These are phyloP conservation scores for Buphagus erythrorhynchus DNA, from an alignment of 2,797 vertebrate genomes.

Conservation along the genomic window DNA sequence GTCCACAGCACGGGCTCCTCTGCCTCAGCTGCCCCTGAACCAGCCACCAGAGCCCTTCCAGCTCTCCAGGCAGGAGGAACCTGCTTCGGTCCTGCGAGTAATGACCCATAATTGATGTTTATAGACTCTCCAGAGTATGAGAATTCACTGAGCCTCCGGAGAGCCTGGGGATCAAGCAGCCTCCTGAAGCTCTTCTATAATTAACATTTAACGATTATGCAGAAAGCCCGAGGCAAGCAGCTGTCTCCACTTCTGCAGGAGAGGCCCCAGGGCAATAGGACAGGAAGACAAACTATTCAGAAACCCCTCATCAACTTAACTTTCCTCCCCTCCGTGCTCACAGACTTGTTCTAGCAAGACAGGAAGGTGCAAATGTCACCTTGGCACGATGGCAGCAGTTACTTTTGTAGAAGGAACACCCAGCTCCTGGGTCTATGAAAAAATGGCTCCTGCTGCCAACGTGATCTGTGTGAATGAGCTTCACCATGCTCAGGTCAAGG, in stretches of 20 bases:
- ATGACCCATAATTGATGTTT: conserved; percentile 32
- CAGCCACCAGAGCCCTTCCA: background rate
- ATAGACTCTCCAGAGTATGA: background rate
- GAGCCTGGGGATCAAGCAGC: background rate
- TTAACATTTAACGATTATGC: conserved; percentile 16
- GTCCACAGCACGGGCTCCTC: background rate
- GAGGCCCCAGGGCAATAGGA: background rate
- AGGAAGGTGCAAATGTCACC: background rate
- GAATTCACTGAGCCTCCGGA: background rate
- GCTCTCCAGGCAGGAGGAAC: background rate
- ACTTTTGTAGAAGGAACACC: background rate
- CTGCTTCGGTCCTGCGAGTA: background rate
- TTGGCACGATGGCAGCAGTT: background rate
- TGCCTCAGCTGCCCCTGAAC: background rate
- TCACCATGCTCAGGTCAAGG: background rate
- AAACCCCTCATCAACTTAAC: background rate
- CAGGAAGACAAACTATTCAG: background rate
- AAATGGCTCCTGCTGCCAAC: background rate
- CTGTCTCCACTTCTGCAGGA: conserved; percentile 19
- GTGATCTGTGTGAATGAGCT: rapidly evolving
- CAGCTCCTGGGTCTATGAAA: background rate
- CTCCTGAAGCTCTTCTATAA: background rate
- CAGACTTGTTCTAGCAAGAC: background rate
- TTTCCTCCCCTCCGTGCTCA: background rate
- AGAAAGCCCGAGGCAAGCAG: background rate